Base-by-base conservation (phyloP, 1,140 invertebrate species). In the Bombus breviceps region DNA sequence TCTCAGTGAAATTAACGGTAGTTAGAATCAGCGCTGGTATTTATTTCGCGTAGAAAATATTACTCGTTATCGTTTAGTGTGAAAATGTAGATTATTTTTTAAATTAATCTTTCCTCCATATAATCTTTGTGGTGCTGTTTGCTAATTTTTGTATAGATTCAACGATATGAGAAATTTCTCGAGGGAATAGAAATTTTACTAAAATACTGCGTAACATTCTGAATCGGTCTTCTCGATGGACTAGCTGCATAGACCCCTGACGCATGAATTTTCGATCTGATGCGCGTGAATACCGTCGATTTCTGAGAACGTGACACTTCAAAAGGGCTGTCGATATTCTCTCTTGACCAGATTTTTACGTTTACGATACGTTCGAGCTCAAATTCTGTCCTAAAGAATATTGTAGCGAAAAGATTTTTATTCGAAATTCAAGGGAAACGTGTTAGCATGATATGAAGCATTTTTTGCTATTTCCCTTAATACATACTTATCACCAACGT, bases 281-380 rank as follows among this genome's bases (percentile, higher is more conserved):
- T 9, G 25, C 25, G 37, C n/a, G 25, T 25, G 53, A 76, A 76
- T 76, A 39, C 57, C 53, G 34, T 18, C 18, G 25, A 57, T 28
- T 8, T 13, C n/a, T 59, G 12, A 59, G 53, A 18, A 18, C 34
- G 25, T 59, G 53, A 39, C 34, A n/a, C 53, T 32, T 59, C 25
- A 28, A 39, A 76, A 59, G 53, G 15, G 25, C 74, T 39, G 74
- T 37, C 53, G 74, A 76, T 76, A 59, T 59, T 76, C 34, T 59
- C 13, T n/a, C 53, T 39, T 59, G 53, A 59, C 53, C 53, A 37
- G 32, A 59, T 34, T 37, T 76, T 59, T 59, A 76, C 25, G 13
- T 13, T 76, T 25, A 43, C n/a, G 28, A 39, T 59, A 59, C 37
- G 57, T 39, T 59, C 74, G 2, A 59, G 41, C 39, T n/a, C 28